These are phyloP conservation scores for Porites lutea DNA, from an alignment of 64 coral and sea anemone genomes.

Conservation along the genomic window DNA sequence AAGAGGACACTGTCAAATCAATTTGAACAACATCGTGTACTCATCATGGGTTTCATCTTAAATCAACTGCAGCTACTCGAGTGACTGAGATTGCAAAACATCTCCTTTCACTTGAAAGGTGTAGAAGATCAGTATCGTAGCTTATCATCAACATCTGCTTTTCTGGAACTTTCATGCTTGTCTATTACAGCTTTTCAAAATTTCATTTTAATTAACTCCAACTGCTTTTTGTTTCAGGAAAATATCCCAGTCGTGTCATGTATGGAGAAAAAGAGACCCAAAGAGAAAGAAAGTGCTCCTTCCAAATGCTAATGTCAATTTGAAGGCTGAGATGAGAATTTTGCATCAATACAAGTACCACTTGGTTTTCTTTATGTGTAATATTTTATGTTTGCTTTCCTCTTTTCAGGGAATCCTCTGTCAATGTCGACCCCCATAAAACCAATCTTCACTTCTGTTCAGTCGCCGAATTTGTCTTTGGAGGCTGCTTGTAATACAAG, in stretches of 20 bases:
- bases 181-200: neutral
- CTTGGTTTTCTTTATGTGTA: slow-evolving; percentile 8
- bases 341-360: neutral
- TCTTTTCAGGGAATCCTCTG: slow-evolving; percentile 11
- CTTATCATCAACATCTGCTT: neutral
- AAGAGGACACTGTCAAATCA: slow-evolving; percentile 36
- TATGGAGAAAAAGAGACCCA: neutral
- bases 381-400: neutral
- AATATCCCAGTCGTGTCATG: slow-evolving; percentile 23
- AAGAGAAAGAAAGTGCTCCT: slow-evolving; percentile 20
- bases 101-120: slow-evolving; percentile 49
- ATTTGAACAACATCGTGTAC: slow-evolving; percentile 20
- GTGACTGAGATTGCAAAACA: slow-evolving; percentile 37
- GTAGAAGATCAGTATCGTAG: slow-evolving; percentile 38
- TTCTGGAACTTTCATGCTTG: neutral
- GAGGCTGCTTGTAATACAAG: slow-evolving; percentile 10
- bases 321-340: slow-evolving; percentile 4
- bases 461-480: slow-evolving; percentile 1
- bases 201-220: neutral
- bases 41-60: slow-evolving; percentile 24
- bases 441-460: slow-evolving; percentile 10
- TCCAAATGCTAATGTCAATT: neutral
- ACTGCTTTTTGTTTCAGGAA: slow-evolving; percentile 14
- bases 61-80: slow-evolving; percentile 39
- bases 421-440: slow-evolving; percentile 22